These are phyloP conservation scores for Troglohyphantes excavatus DNA, from an alignment of 2,888 invertebrate species.

Conservation along the genomic window DNA sequence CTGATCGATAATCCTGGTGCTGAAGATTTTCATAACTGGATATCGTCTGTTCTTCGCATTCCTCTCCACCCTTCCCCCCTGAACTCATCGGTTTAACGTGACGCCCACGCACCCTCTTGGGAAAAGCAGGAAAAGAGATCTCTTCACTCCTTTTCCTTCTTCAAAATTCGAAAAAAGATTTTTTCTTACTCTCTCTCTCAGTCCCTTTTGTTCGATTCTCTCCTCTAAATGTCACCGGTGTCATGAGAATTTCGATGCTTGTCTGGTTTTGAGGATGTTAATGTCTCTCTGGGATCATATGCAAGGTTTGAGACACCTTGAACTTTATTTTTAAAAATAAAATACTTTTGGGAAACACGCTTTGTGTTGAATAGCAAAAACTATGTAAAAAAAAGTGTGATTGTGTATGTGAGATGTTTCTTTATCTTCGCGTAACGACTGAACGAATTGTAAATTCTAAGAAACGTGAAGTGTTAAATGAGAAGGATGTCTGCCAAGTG, in stretches of 20 bases:
- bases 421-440: too few species aligned
- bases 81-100: not conserved
- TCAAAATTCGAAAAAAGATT: too few species aligned
- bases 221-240: not conserved
- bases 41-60: not conserved
- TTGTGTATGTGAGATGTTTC: too few species aligned
- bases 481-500: too few species aligned
- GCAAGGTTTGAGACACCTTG: not conserved
- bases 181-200: too few species aligned
- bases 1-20: not conserved
- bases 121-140: not conserved
- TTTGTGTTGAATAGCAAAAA: too few species aligned
- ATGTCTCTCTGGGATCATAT: not conserved
- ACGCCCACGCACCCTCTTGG: not conserved
- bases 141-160: too few species aligned
- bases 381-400: too few species aligned
- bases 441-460: too few species aligned
- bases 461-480: too few species aligned
- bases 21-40: not conserved
- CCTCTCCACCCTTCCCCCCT: not conserved
- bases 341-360: too few species aligned
- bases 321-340: too few species aligned
- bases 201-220: not conserved
- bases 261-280: not conserved
- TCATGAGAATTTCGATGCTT: not conserved